Evolutionary conservation across 2,797 vertebrate genomes (phyloP).

Genomic region (Gobio occitaniae): DNA sequence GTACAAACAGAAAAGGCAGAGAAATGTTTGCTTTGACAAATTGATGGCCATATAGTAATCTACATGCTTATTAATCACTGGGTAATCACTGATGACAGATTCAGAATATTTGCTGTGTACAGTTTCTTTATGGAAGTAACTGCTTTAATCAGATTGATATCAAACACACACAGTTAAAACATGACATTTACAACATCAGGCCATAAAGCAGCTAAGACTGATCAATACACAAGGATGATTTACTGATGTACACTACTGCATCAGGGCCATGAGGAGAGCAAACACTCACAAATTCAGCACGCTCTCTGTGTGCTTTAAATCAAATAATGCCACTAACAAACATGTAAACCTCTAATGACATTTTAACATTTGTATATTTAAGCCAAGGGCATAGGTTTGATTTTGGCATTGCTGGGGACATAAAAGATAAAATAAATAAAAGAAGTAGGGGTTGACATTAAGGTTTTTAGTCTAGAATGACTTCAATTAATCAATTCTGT

Average conservation of each 20-base stretch:
- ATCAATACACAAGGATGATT: constrained; percentile 82
- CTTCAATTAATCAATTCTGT: not conserved
- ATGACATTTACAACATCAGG: constrained; percentile 83
- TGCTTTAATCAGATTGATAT: constrained; percentile 86
- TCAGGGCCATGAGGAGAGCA: constrained; percentile 63
- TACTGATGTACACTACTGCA: constrained; percentile 75
- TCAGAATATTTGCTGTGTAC: constrained; percentile 72
- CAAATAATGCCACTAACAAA: constrained; percentile 1
- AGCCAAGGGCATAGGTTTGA: not conserved
- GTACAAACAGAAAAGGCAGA: constrained; percentile 64
- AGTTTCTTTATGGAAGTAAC: constrained; percentile 79
- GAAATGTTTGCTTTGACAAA: constrained; percentile 72
- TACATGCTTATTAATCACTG: constrained; percentile 77
- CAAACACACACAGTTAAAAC: constrained; percentile 83
- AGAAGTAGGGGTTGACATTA: no score
- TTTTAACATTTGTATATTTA: not conserved
- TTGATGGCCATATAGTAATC: constrained; percentile 75
- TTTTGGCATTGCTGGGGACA: not conserved
- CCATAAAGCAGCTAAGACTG: constrained; percentile 83
- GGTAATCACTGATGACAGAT: constrained; percentile 75
- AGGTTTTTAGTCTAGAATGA: not conserved
- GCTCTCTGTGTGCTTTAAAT: not conserved
- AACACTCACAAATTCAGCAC: constrained; percentile 23
- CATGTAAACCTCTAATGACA: not conserved
- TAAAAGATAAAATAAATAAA: not conserved